A percentile compares a stretch with the other conserved stretches of the same genome.
Evolutionary conservation across 2,113 vertebrate genomes (phyloP).

Genomic region (Corythornis cristatus): DNA sequence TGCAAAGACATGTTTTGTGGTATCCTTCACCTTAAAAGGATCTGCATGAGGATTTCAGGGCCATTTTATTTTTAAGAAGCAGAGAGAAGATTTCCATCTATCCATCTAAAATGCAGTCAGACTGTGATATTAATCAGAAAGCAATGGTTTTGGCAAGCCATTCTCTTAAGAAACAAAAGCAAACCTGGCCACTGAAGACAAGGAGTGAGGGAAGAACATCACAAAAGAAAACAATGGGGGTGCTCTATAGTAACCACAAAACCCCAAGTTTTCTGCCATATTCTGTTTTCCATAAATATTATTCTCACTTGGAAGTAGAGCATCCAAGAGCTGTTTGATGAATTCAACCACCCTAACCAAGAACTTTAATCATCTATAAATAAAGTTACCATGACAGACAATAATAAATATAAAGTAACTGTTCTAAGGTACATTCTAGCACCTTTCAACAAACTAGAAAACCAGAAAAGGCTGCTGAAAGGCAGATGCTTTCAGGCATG

Average conservation of each 20-base stretch:
- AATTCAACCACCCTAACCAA: neutral
- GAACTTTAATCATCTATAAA: slow-evolving; percentile 27
- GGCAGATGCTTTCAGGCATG: neutral
- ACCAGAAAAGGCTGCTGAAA: neutral
- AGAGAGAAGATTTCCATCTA: neutral
- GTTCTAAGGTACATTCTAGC: neutral
- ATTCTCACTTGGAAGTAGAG: neutral
- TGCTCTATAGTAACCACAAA: slow-evolving; percentile 61
- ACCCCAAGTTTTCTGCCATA: slow-evolving; percentile 12
- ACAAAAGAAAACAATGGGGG: slow-evolving; percentile 49
- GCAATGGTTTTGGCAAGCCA: slow-evolving; percentile 4
- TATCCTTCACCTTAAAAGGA: neutral
- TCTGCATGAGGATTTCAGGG: neutral
- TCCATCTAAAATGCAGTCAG: neutral
- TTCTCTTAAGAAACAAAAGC: slow-evolving; percentile 17
- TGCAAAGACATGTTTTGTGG: neutral
- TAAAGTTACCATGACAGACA: slow-evolving; percentile 11
- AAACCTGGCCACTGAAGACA: slow-evolving; percentile 46
- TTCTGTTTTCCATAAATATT: slow-evolving; percentile 59
- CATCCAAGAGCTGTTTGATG: slow-evolving; percentile 43
- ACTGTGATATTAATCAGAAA: neutral
- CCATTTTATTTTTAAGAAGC: neutral
- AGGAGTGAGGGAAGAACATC: neutral
- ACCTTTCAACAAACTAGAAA: neutral
- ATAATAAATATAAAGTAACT: neutral